phyloP scores from a whole-genome alignment of 1,140 invertebrate species.

The Akabosia matsudoensis region DNA sequence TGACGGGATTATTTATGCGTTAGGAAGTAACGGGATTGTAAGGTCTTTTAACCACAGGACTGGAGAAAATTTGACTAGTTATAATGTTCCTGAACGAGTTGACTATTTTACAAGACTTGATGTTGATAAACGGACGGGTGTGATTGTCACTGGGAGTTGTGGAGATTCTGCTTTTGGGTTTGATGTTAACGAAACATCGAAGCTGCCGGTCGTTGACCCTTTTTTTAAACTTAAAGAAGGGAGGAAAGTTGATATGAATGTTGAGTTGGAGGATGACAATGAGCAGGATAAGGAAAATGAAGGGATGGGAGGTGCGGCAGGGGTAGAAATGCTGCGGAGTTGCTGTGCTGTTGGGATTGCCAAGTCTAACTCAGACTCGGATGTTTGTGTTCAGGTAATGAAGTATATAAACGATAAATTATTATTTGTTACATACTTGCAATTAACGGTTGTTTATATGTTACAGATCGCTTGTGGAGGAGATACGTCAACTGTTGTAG shows the following conservation, averaged over 20 bases:
- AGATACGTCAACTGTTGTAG: background rate
- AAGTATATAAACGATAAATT: background rate
- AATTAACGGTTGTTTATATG: background rate
- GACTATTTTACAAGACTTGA: slow-evolving; percentile 1
- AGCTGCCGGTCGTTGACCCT: background rate
- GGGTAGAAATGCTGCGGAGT: background rate
- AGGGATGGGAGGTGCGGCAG: background rate
- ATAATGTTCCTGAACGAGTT: background rate
- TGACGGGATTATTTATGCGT: background rate
- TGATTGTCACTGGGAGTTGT: background rate
- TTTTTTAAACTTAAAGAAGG: background rate
- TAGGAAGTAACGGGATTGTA: background rate
- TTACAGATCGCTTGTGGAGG: background rate
- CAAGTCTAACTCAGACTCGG: background rate
- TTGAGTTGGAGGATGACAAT: background rate
- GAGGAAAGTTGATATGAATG: background rate
- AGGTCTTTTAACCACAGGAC: background rate
- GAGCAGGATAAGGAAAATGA: background rate
- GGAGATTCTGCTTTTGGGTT: background rate
- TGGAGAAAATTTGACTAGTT: background rate
- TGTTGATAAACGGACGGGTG: background rate
- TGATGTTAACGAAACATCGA: background rate
- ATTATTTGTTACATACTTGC: background rate
- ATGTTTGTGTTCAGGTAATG: background rate
- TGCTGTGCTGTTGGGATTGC: background rate